Evolutionary conservation across 2,113 vertebrate species (phyloP).

Genomic region (Hassar affinis): DNA sequence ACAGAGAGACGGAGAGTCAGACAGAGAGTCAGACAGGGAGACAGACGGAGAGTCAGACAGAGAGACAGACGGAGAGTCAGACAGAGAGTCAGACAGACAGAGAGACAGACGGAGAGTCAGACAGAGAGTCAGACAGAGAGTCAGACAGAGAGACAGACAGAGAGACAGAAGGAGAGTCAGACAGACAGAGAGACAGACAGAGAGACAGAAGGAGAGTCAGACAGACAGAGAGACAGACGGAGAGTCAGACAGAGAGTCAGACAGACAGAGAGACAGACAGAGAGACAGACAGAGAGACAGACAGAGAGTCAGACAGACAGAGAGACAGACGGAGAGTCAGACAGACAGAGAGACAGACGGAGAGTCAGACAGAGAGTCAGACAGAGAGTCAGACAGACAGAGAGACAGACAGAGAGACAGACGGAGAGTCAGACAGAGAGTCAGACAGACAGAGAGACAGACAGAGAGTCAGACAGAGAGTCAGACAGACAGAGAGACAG

Average conservation of each 20-base stretch:
- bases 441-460: not conserved
- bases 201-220: too few relatives aligned
- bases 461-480: not conserved
- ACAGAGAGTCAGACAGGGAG: too few relatives aligned
- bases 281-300: conserved; percentile 6
- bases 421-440: not conserved
- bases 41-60: too few relatives aligned
- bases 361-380: conserved; percentile 5
- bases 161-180: too few relatives aligned
- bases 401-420: not conserved
- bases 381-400: not conserved
- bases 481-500: not conserved
- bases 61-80: too few relatives aligned
- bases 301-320: not conserved
- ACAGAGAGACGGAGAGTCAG: too few relatives aligned
- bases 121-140: too few relatives aligned
- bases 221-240: too few relatives aligned
- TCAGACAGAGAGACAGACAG: too few relatives aligned
- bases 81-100: too few relatives aligned
- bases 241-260: not conserved
- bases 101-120: too few relatives aligned
- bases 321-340: not conserved
- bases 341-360: not conserved
- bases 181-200: too few relatives aligned
- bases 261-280: not conserved